Conservation (phyloP, 2,113 vertebrate species). For the Bos javanicus region DNA sequence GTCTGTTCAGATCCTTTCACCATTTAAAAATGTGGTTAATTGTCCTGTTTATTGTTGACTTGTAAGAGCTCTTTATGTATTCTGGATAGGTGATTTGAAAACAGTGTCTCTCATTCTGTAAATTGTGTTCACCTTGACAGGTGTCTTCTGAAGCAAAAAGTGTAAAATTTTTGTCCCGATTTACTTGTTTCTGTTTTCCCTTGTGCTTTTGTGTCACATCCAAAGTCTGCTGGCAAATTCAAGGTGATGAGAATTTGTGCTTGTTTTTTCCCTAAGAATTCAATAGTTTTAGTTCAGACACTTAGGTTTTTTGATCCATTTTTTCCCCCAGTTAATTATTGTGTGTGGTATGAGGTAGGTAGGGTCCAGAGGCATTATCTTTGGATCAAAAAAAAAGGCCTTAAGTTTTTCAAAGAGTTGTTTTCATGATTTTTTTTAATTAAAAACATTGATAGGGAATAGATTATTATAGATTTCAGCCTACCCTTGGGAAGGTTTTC, state of each 20-base stretch:
- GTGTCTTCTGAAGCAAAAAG: not conserved
- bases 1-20: not conserved
- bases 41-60: not conserved
- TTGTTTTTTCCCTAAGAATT: not conserved
- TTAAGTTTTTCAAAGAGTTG: not conserved
- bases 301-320: not conserved
- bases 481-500: not conserved
- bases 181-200: not conserved
- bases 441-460: not conserved
- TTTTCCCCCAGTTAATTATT: not conserved
- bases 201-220: not conserved
- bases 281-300: not conserved
- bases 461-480: not conserved
- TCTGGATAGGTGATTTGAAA: not conserved
- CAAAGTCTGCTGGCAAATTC: not conserved
- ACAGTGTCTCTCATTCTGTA: not conserved
- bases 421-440: not conserved
- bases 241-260: not conserved
- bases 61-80: not conserved
- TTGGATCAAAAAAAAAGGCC: too few relatives aligned
- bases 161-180: not conserved
- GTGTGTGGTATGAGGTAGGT: not conserved
- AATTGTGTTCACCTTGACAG: rapidly evolving
- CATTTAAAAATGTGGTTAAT: too few relatives aligned
- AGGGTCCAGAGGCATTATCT: not conserved